Conservation (phyloP, 2,888 invertebrate species). For the Timema podura region DNA sequence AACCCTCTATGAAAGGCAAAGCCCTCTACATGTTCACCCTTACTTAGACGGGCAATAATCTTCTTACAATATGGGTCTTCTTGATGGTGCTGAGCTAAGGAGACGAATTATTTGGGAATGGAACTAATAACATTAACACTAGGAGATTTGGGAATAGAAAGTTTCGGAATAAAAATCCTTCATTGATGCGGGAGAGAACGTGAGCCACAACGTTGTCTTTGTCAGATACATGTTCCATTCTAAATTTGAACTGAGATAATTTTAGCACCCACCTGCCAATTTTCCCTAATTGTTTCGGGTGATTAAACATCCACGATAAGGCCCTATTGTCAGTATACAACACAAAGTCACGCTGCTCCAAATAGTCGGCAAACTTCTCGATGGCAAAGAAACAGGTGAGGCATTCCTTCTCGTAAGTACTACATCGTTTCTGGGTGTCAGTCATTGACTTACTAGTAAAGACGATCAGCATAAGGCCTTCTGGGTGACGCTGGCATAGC, state of each 20-base stretch:
- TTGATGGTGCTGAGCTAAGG: no score
- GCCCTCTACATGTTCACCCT: no score
- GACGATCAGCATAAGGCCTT: background rate
- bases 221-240: background rate
- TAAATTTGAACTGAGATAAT: background rate
- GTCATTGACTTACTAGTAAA: background rate
- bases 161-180: no score
- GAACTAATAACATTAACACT: no score
- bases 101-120: no score
- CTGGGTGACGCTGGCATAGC: background rate
- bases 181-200: background rate
- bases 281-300: background rate
- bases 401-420: background rate
- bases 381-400: background rate
- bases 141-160: no score
- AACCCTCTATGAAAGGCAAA: no score
- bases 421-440: background rate
- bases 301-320: background rate
- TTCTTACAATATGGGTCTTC: no score
- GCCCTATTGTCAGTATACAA: background rate
- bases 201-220: background rate
- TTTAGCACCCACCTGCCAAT: no score
- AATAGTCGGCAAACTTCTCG: background rate
- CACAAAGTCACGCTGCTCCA: background rate
- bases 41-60: no score